Conservation (phyloP, 1,140 invertebrate species). For the Bombyx mandarina region DNA sequence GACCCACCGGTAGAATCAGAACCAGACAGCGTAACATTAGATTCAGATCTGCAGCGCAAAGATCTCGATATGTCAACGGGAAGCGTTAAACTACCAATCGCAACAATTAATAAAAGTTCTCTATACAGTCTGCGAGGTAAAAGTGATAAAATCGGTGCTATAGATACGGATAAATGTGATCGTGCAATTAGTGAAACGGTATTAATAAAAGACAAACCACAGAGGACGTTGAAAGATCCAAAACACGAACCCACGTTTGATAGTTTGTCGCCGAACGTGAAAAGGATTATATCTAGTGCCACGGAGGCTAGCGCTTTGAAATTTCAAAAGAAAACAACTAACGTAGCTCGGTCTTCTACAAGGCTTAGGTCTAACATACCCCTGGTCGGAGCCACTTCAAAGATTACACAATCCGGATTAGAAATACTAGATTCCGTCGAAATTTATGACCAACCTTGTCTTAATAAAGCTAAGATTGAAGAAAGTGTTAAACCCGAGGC, state of each 20-base stretch:
- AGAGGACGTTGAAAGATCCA: slow-evolving; percentile 49
- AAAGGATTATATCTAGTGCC: slow-evolving; percentile 72
- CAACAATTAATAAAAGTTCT: slow-evolving; percentile 55
- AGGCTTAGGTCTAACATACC: slow-evolving; percentile 60
- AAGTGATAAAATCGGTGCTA: slow-evolving; percentile 60
- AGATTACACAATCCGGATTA: slow-evolving; percentile 67
- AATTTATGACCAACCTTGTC: slow-evolving; percentile 60
- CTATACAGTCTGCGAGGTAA: slow-evolving; percentile 54
- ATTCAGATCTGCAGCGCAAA: slow-evolving; percentile 2
- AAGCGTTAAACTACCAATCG: slow-evolving; percentile 56
- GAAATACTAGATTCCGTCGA: slow-evolving; percentile 61
- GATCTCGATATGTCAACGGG: slow-evolving; percentile 53
- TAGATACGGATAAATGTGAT: slow-evolving; percentile 39
- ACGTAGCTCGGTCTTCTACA: slow-evolving; percentile 46
- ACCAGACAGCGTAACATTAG: slow-evolving; percentile 6
- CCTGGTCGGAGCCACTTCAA: slow-evolving; percentile 63
- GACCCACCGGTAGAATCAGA: slow-evolving; percentile 44
- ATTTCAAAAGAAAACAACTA: slow-evolving; percentile 59
- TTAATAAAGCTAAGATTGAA: slow-evolving; percentile 26
- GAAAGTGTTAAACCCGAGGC: slow-evolving; percentile 40
- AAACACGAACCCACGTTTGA: slow-evolving; percentile 56
- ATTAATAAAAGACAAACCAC: slow-evolving; percentile 23
- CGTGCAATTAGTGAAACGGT: slow-evolving; percentile 37
- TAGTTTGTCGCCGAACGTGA: slow-evolving; percentile 72
- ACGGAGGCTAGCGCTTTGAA: slow-evolving; percentile 63